phyloP scores from a whole-genome alignment of 2,113 vertebrate species.

The Erpornis zantholeuca region DNA sequence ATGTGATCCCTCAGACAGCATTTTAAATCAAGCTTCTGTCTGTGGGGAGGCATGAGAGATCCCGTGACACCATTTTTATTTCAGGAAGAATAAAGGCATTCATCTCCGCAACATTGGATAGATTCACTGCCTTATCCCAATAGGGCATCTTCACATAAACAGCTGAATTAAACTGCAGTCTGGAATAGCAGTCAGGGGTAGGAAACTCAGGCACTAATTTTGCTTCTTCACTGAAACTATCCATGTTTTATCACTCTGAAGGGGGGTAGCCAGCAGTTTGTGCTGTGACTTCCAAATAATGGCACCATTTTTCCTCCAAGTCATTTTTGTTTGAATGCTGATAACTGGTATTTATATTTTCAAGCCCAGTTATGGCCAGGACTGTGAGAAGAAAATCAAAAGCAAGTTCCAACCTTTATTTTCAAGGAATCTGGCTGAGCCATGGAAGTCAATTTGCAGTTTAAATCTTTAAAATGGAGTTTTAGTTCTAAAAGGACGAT shows the following conservation, averaged over 20 bases:
- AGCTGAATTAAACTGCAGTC: constrained; percentile 6
- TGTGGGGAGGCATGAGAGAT: constrained; percentile 6
- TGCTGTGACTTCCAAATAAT: not conserved
- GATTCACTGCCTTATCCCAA: constrained; percentile 37
- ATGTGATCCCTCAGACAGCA: constrained; percentile 33
- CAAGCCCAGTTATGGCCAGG: not conserved
- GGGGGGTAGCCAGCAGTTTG: not conserved
- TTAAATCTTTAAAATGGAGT: not conserved
- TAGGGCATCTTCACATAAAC: constrained; percentile 22
- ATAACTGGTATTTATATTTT: not conserved
- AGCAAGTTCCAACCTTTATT: not conserved
- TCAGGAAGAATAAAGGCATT: constrained; percentile 64
- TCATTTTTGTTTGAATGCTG: not conserved
- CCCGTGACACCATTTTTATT: constrained; percentile 53
- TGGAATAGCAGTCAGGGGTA: not conserved
- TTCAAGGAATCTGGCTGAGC: not conserved
- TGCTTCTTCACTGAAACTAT: not conserved
- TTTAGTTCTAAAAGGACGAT: not conserved
- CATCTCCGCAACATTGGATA: not conserved
- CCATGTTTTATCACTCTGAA: not conserved
- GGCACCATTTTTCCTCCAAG: not conserved
- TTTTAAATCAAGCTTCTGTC: constrained; percentile 61
- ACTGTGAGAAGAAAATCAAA: not conserved
- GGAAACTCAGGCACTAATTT: not conserved
- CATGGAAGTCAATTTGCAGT: not conserved